Evolutionary conservation across 92 coral and sea anemone genomes (phyloP), one percentile per base, ranked within the genome.

Genomic region (Porites rus): DNA sequence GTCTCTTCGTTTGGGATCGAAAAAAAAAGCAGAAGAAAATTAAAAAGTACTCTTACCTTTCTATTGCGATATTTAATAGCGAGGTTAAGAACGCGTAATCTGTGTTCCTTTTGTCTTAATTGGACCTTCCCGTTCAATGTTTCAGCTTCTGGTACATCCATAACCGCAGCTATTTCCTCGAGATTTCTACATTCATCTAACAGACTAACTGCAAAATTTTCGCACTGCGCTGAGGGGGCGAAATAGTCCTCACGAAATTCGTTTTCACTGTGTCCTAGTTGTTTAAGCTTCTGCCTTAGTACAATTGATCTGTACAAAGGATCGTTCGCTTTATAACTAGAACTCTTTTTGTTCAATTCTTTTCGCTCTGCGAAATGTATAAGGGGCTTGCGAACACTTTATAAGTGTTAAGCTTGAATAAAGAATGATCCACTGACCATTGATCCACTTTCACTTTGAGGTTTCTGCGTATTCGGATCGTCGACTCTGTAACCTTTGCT

Each of bases 371-470:
- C 18, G 92, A 76, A 43, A 96, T 87, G 56, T 94, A 94, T 69
- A 84, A 88, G 0, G 98, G 98, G 77, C 94, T 96, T 25, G 94
- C 93, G 56, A 96, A 76, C 2, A 96, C 98, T 60, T 91, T 88
- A 81, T 90, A 94, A 52, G 93, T 93, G 84, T 96, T 94, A 9
- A 96, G 74, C 64, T 91, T 90, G 61, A 86, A 87, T 22, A 94
- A 89, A 28, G 96, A 96, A 60, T 91, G 89, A 1, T 90, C 91
- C 13, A 96, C 93, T 86, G 62, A 83, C 89, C 28, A 90, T 91
- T 6, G 91, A 88, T 51, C 79, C 80, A 8, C 69, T 74, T 63
- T 80, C 83, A 65, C 95, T 90, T 10, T 84, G 79, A 60, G 90
- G 70, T 74, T 86, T 79, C 65, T 81, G 88, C n/a, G 64, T 79